A percentile compares a stretch with the other conserved stretches of the same genome.
These are phyloP conservation scores for Drosophila eugracilis DNA, from an alignment of 1,140 invertebrate species.

Conservation along the genomic window DNA sequence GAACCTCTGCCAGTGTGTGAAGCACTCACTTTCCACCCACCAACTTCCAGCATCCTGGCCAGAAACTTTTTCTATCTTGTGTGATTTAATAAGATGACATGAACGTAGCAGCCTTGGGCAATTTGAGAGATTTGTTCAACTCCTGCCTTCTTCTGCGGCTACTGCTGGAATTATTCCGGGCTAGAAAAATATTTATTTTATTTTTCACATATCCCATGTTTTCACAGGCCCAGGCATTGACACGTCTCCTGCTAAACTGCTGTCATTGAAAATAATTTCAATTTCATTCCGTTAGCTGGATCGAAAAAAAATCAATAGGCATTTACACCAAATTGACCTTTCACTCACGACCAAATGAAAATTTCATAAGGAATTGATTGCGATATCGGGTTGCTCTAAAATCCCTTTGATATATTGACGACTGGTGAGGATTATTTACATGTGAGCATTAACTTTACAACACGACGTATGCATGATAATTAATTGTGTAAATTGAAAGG, in stretches of 20 bases:
- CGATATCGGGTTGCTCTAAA: conserved; percentile 20
- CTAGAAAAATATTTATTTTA: conserved; percentile 73
- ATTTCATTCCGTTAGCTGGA: conserved; percentile 50
- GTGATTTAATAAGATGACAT: conserved; percentile 62
- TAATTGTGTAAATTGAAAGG: conserved; percentile 8
- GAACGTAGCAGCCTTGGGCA: conserved; percentile 26
- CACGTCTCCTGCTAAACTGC: conserved; percentile 68
- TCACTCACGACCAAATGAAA: conserved; percentile 33
- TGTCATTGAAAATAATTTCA: conserved; percentile 75
- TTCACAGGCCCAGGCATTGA: conserved; percentile 20
- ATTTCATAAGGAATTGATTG: conserved; percentile 49
- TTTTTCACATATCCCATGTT: conserved; percentile 46
- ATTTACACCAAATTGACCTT: conserved; percentile 62
- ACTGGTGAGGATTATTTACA: conserved; percentile 14
- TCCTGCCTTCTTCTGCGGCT: conserved; percentile 6
- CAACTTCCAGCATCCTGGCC: background rate
- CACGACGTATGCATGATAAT: conserved; percentile 25
- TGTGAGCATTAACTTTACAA: conserved; percentile 3
- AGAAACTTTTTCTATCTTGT: conserved; percentile 31
- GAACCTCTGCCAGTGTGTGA: conserved; percentile 39
- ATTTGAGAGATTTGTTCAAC: conserved; percentile 62
- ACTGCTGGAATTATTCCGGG: conserved; percentile 39
- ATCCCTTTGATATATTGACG: conserved; percentile 46
- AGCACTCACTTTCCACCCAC: conserved; percentile 11
- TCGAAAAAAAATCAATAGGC: conserved; percentile 52